phyloP scores from a whole-genome alignment of 2,113 vertebrate species.

The Chamaea fasciata region DNA sequence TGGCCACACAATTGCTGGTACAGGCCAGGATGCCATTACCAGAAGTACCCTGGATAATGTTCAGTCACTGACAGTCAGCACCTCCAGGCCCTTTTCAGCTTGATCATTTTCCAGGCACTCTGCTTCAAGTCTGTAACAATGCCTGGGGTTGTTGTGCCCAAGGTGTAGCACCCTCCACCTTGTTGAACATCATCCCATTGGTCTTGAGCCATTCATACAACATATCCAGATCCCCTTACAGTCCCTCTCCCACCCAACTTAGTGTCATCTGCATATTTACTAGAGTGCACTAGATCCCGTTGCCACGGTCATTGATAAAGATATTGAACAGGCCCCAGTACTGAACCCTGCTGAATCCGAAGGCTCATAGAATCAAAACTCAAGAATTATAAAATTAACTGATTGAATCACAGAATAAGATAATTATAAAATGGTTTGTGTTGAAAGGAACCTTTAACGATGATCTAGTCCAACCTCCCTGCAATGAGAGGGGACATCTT shows the following conservation, averaged over 20 bases:
- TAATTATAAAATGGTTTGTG: neutral
- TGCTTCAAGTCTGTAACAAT: neutral
- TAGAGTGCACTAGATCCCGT: neutral
- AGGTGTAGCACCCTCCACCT: neutral
- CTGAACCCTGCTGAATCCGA: neutral
- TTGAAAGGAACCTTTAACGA: neutral
- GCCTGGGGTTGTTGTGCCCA: neutral
- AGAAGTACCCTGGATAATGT: neutral
- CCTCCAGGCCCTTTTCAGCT: neutral
- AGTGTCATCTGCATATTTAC: neutral
- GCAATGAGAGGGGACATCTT: neutral
- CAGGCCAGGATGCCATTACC: neutral
- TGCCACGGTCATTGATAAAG: accelerated
- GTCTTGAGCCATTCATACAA: neutral
- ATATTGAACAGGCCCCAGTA: neutral
- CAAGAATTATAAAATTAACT: neutral
- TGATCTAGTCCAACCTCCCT: no score
- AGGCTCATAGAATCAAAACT: neutral
- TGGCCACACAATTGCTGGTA: accelerated
- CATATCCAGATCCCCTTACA: neutral
- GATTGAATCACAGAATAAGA: neutral
- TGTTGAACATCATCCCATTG: neutral
- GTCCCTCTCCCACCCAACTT: neutral
- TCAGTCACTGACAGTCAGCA: neutral
- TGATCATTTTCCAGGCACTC: neutral